Conservation (phyloP, 2,797 vertebrate species). For the Leptoclinus maculatus region DNA sequence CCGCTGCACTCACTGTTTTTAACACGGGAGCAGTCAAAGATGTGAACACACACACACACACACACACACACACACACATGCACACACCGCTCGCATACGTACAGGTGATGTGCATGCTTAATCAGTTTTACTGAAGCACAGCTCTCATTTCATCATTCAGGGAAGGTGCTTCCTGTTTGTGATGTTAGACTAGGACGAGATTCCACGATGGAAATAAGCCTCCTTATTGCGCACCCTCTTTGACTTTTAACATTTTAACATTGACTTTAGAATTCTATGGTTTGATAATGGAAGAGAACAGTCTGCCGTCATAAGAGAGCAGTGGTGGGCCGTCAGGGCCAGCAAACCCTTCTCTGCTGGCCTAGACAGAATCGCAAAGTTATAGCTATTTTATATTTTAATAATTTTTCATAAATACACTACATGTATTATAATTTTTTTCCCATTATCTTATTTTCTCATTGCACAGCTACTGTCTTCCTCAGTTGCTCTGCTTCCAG, state of each 20-base stretch:
- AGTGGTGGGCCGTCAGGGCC: no score
- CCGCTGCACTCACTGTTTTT: constrained; percentile 18
- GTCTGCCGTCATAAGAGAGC: background rate
- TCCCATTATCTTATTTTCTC: no score
- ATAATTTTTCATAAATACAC: no score
- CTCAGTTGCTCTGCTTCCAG: no score
- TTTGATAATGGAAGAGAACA: background rate
- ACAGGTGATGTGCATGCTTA: constrained; percentile 39
- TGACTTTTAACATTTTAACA: background rate
- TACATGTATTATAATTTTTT: no score
- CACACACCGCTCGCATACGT: background rate
- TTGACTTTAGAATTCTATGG: background rate
- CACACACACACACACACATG: constrained; percentile 24
- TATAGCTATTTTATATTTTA: no score
- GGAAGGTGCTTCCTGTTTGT: constrained; percentile 6
- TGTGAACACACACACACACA: constrained; percentile 24
- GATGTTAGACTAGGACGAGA: background rate
- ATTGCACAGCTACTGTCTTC: no score
- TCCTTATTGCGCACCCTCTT: background rate
- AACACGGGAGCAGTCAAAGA: constrained; percentile 24
- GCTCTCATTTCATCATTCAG: constrained; percentile 16
- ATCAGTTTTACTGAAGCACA: constrained; percentile 25
- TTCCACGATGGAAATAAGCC: background rate
- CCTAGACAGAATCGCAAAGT: no score
- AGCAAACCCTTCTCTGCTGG: no score